Base-by-base conservation (phyloP, 1,140 invertebrate species). In the Acromyrmex heyeri region DNA sequence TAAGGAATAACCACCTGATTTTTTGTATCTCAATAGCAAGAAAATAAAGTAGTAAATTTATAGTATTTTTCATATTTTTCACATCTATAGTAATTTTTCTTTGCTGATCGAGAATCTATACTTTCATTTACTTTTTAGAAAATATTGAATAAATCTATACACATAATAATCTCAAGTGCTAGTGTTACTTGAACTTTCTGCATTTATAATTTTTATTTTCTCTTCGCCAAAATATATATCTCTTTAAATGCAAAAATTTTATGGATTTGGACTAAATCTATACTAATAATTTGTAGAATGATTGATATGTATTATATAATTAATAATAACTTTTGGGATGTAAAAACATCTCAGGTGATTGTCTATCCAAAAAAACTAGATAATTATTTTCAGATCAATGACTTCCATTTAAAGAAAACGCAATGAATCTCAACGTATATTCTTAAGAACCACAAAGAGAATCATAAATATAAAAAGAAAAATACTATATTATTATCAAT, bases 281-380 rank as follows among this genome's bases (percentile, higher is more conserved):
- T 48, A 48, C 0, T 48, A 50, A 16, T 16, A 50, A 50, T 14
- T 50, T 16, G 14, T 50, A 50, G 8, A 50, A 50, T 5, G 38
- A 44, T 8, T 44, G 16, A 50, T 50, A 50, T 50, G 14, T 8
- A 57, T 10, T 57, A 21, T 10, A 2, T 57, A 57, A 2, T n/a
- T 57, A 57, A 18, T 57, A n/a, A 57, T 57, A n/a, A 57, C 55
- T 57, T 57, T 57, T 57, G n/a, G 38, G 38, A 57, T 57, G 55
- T 21, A 57, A 57, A 55, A 57, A 57, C n/a, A 57, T 57, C 8
- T 6, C 18, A 21, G n/a, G 0, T 21, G 8, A 57, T 57, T 57
- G 55, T 21, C 21, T 8, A n/a, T 0, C 4, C 6, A n/a, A 0
- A 55, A 55, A 55, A 55, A n/a, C 34, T 38, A 38, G 34, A 38